Conservation (phyloP, 1,140 invertebrate genomes). For the Philopotamus ludificatus region DNA sequence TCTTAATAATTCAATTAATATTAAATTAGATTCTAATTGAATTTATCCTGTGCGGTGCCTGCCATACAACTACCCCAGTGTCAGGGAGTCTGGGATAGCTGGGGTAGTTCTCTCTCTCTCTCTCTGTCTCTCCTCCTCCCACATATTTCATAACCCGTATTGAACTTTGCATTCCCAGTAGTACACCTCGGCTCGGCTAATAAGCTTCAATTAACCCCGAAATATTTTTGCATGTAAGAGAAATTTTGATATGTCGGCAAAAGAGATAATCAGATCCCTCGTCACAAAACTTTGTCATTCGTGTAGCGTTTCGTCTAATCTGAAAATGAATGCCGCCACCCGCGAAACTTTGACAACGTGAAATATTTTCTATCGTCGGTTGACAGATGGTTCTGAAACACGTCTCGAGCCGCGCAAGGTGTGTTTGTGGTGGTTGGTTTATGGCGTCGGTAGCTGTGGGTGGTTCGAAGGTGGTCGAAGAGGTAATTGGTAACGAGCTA, state of each 20-base stretch:
- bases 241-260: no score
- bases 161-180: neutral
- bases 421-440: neutral
- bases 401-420: neutral
- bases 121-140: no score
- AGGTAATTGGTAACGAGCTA: constrained; percentile 13
- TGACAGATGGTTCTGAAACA: constrained; percentile 1
- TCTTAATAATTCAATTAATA: constrained; percentile 43
- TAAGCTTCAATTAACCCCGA: no score
- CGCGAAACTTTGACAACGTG: no score
- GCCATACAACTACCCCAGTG: constrained; percentile 17
- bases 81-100: no score
- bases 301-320: no score
- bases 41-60: constrained; percentile 37
- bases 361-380: neutral
- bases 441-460: neutral
- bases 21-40: constrained; percentile 43
- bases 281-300: no score
- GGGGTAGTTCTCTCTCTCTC: no score
- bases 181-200: no score
- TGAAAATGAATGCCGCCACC: no score
- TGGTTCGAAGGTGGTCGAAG: constrained; percentile 1
- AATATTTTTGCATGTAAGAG: no score
- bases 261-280: no score
- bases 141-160: neutral